Evolutionary conservation across 1,140 invertebrate species (phyloP), one percentile per base, ranked within the genome.

Genomic region (Lutraria rhynchaena): DNA sequence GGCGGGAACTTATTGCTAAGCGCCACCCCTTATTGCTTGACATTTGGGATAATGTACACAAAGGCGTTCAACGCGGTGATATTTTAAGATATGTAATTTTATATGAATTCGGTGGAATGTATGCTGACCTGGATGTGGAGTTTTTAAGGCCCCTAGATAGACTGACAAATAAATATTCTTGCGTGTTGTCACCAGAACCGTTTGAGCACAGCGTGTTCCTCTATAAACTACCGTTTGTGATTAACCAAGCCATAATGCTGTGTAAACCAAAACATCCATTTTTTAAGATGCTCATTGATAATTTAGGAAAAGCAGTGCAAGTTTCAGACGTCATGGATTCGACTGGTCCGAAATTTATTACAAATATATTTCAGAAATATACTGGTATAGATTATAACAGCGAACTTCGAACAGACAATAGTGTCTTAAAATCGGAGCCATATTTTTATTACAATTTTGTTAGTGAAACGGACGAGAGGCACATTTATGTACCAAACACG

Each of bases 41-140:
- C 1, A 27, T 35, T 24, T 74, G n/a, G 3, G 70, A 74, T 33
- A 49, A 29, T 22, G 13, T 57, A 41, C 3, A 11, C 1, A 29
- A 60, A n/a, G 33, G 15, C 1, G 31, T 74, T 11, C 5, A 35
- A 3, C 27, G 53, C 24, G 70, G 49, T 3, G 53, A 74, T 27
- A 24, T 37, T 41, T 13, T 74, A 7, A 27, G 70, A 37, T 74
- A 74, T 58, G 53, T 74, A 24, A 24, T 73, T 11, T 17, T 73
- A 9, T 73, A 73, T 57, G 69, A 73, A 57, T 37, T 55, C 22
- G 69, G 70, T 9, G 70, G 53, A 3, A 33, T 74, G n/a, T 74
- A 74, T 74, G 22, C 70, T 1, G 70, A 74, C 29, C 24, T 58
- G 17, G 70, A 74, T 35, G 29, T 35, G 9, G 7, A 58, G 29